These are phyloP conservation scores for Eolophus roseicapilla DNA, from an alignment of 2,113 vertebrate genomes.

Conservation along the genomic window DNA sequence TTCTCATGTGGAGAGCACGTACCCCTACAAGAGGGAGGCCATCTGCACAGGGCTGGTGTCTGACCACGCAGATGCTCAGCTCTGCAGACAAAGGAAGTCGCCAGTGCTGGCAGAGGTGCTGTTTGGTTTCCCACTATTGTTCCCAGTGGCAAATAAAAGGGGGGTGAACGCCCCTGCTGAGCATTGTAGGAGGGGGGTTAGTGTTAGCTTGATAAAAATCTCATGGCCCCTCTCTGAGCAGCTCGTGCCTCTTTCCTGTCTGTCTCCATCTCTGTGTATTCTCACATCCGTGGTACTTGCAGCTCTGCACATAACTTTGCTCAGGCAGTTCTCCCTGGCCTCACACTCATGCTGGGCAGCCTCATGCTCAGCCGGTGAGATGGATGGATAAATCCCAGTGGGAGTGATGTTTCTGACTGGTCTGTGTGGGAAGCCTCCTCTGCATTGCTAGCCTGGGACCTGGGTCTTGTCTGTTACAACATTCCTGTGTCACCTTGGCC, in stretches of 20 bases:
- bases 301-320: background rate
- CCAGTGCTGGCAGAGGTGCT: slow-evolving; percentile 15
- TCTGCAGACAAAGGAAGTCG: slow-evolving; percentile 2
- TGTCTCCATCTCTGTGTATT: rapidly evolving
- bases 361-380: background rate
- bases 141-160: slow-evolving; percentile 41
- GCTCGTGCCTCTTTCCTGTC: background rate
- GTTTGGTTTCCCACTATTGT: slow-evolving; percentile 57
- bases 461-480: background rate
- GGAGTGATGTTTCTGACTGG: background rate
- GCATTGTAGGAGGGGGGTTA: background rate
- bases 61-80: background rate
- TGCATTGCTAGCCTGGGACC: rapidly evolving
- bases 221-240: background rate
- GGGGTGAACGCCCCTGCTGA: slow-evolving; percentile 44
- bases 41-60: background rate
- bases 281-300: background rate
- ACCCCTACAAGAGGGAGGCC: background rate
- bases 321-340: rapidly evolving
- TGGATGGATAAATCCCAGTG: background rate
- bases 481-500: background rate
- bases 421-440: background rate
- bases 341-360: background rate
- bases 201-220: background rate
- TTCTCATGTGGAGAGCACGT: background rate